Evolutionary conservation across 2,113 vertebrate species (phyloP).

Genomic region (human): GRCh38 chr7:111090001-111090500

Average conservation of each 20-base stretch:
- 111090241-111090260: background rate
- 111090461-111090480: background rate
- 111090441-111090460: background rate
- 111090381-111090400: background rate
- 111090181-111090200: background rate
- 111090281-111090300: background rate
- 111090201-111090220: background rate
- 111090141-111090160: background rate
- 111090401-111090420: background rate
- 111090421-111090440: background rate
- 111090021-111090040: conserved; percentile 71
- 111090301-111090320: background rate
- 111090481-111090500: background rate
- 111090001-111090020: conserved; percentile 86
- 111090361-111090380: background rate
- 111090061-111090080: conserved; percentile 77
- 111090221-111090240: background rate
- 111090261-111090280: background rate
- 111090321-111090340: background rate
- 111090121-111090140: background rate
- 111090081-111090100: conserved; percentile 18
- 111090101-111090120: background rate
- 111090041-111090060: conserved; percentile 63
- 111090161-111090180: background rate
- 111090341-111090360: background rate